Percentiles rank a stretch among this genome's conserved stretches.
Evolutionary conservation across 2,113 vertebrate genomes (phyloP).

Genomic region (Cololabis saira): DNA sequence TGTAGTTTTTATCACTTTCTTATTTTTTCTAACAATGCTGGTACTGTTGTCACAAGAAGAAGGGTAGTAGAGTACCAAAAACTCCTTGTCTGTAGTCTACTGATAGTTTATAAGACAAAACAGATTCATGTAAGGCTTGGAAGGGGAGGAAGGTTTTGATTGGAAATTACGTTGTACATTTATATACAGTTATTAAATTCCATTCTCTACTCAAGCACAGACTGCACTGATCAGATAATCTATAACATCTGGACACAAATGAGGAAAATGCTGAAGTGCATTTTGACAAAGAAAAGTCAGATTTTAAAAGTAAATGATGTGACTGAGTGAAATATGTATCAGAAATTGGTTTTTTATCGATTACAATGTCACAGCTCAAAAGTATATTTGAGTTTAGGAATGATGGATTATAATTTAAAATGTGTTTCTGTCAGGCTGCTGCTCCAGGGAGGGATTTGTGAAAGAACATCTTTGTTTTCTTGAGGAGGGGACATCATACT

Average conservation of each 20-base stretch:
- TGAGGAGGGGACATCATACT: background rate
- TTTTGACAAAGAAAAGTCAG: background rate
- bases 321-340: slow-evolving; percentile 19
- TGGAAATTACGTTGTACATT: slow-evolving; percentile 11
- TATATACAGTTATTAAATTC: background rate
- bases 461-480: slow-evolving; percentile 35
- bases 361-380: slow-evolving; percentile 13
- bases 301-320: slow-evolving; percentile 26
- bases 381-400: background rate
- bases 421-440: background rate
- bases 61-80: too few species aligned
- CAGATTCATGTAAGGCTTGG: background rate
- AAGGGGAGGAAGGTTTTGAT: background rate
- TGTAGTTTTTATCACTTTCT: background rate
- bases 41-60: background rate
- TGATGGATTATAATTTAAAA: slow-evolving; percentile 28
- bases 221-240: background rate
- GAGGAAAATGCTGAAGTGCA: background rate
- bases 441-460: slow-evolving; percentile 8
- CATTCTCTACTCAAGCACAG: background rate
- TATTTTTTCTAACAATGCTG: background rate
- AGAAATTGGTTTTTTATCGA: background rate
- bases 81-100: too few species aligned
- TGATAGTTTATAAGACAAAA: background rate
- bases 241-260: background rate